A percentile compares a stretch with the other conserved stretches of the same genome.
Evolutionary conservation across 2,888 invertebrate genomes (phyloP).

Genomic region (Tribolium freemani): DNA sequence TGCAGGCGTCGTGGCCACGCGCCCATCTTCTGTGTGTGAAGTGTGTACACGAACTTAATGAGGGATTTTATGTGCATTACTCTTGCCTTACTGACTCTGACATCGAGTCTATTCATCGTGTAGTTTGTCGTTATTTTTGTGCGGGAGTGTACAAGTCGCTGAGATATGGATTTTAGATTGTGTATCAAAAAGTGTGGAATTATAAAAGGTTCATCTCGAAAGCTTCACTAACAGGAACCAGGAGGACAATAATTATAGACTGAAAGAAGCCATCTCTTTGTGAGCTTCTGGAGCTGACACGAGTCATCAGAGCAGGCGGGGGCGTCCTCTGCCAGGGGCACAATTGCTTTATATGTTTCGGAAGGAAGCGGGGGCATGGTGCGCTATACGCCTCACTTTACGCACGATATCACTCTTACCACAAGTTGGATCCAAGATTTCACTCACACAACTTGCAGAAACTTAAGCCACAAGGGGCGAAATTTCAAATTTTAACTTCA

Average conservation of each 20-base stretch:
- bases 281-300: constrained; percentile 63
- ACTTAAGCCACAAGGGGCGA: neutral
- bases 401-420: constrained; percentile 32
- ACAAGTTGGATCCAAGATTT: constrained; percentile 14
- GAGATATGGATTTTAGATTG: constrained; percentile 31
- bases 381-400: constrained; percentile 35
- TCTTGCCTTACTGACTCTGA: constrained; percentile 68
- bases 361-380: constrained; percentile 61
- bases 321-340: constrained; percentile 51
- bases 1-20: constrained; percentile 61
- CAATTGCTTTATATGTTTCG: constrained; percentile 65
- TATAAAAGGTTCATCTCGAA: constrained; percentile 52
- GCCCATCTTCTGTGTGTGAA: constrained; percentile 64
- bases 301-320: constrained; percentile 57
- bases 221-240: constrained; percentile 58
- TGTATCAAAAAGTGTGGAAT: constrained; percentile 49
- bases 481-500: neutral
- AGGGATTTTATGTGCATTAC: constrained; percentile 69
- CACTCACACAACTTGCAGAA: neutral
- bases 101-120: constrained; percentile 46
- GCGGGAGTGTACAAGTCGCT: neutral
- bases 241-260: constrained; percentile 65
- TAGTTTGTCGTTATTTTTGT: neutral
- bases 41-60: constrained; percentile 65
- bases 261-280: constrained; percentile 66